Evolutionary conservation across 2,888 invertebrate genomes (phyloP), one percentile per base, ranked within the genome.

Genomic region (Gisinianus flammeolus): DNA sequence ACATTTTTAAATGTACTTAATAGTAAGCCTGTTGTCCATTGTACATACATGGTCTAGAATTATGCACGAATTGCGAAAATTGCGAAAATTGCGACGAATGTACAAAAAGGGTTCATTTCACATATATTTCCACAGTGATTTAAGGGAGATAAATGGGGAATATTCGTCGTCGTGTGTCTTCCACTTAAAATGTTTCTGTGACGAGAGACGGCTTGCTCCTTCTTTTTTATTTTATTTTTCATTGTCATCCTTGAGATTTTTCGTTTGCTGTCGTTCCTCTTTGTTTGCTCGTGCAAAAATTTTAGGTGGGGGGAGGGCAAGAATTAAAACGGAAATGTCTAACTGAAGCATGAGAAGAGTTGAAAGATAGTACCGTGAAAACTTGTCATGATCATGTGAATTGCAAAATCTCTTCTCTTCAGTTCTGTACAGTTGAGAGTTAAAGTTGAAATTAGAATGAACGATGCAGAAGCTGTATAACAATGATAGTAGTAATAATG

Each of bases 241-340:
- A 26, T 62, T 62, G 62, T 62, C 62, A 62, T 62, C 28, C 26
- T 26, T 5, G 0, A 1, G 24, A 3, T 54, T 54, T 19, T 22
- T 62, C 26, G 26, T 62, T 28, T 28, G 19, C 26, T 62, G 62
- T 8, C 4, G 62, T 62, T 26, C 26, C 6, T 62, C 26, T 62
- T 62, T 62, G 62, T 62, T 62, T 62, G 62, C 62, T 67, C 67
- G 67, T 67, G 67, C 67, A 67, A 67, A 67, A 67, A 10, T 35
- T 31, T 67, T 72, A 31, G 30, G 19, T 19, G 12, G 8, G 2
- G 44, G 16, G 44, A 44, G 19, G 44, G 8, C 16, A 28, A 33
- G 72, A 58, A 72, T 72, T 72, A 72, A 72, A 72, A 72, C 72
- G 72, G 72, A 72, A 72, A 58, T 72, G 72, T 72, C 62, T 72